Evolutionary conservation across 2,113 vertebrate genomes (phyloP).

Genomic region (Lynx canadensis): DNA sequence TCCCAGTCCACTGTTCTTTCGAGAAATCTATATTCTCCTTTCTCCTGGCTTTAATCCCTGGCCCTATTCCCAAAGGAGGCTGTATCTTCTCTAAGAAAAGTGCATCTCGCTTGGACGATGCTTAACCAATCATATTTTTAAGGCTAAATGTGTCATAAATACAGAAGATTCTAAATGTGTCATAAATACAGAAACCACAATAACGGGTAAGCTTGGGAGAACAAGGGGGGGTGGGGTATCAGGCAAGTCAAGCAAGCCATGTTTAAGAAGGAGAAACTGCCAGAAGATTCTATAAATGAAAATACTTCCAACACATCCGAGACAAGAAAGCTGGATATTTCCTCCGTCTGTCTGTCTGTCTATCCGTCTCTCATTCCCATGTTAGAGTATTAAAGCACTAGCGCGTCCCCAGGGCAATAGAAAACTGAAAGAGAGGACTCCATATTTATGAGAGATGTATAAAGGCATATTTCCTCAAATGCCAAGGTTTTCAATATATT

Average conservation of each 20-base stretch:
- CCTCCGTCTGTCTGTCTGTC: not conserved
- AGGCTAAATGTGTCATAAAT: not conserved
- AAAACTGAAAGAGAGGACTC: conserved; percentile 48
- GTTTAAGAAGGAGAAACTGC: not conserved
- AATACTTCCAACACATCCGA: conserved; percentile 13
- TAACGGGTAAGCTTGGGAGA: not conserved
- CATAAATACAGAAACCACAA: not conserved
- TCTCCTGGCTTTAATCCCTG: not conserved
- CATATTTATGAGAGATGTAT: conserved; percentile 14
- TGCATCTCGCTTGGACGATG: not conserved
- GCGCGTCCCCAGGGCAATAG: not conserved
- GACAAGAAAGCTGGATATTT: not conserved
- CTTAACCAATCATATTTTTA: not conserved
- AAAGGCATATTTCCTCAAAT: conserved; percentile 6
- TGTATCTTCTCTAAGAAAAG: conserved; percentile 20
- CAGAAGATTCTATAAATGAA: not conserved
- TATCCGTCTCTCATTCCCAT: conserved; percentile 56
- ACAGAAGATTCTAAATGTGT: not conserved
- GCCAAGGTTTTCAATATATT: not conserved
- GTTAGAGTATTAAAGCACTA: conserved; percentile 29
- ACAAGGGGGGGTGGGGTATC: not conserved
- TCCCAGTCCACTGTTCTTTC: not conserved
- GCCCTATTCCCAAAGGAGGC: not conserved
- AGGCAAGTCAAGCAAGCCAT: not conserved
- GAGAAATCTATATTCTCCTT: conserved; percentile 17